Conservation (phyloP, 2,888 invertebrate species). For the Tipula vernalis region DNA sequence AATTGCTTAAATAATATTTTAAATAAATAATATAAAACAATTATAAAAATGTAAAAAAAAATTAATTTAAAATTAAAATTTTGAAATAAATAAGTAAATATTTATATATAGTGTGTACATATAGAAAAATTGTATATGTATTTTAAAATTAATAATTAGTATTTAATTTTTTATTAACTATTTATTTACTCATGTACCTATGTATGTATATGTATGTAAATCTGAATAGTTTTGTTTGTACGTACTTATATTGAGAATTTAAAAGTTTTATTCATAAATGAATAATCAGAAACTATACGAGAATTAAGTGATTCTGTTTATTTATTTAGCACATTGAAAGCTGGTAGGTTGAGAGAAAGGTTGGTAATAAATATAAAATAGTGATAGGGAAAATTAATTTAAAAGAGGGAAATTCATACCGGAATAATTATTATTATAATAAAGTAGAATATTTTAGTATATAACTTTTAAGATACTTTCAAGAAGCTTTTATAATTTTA, state of each 20-base stretch:
- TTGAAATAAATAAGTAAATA: neutral
- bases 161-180: neutral
- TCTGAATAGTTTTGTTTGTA: neutral
- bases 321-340: too few relatives aligned
- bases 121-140: neutral
- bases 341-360: too few relatives aligned
- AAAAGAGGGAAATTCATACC: too few relatives aligned
- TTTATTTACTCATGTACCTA: neutral
- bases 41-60: neutral
- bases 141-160: neutral
- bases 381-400: too few relatives aligned
- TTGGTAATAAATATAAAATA: too few relatives aligned
- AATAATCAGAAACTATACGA: too few relatives aligned
- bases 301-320: too few relatives aligned
- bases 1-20: slow-evolving; percentile 4
- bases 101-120: neutral
- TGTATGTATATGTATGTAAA: too few relatives aligned
- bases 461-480: too few relatives aligned
- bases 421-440: too few relatives aligned
- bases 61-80: neutral
- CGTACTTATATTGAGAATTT: neutral
- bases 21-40: neutral
- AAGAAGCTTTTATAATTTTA: too few relatives aligned
- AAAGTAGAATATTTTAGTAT: too few relatives aligned
- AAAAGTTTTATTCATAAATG: neutral